phyloP scores from a whole-genome alignment of 2,113 vertebrate species.

The Lasiurus borealis region DNA sequence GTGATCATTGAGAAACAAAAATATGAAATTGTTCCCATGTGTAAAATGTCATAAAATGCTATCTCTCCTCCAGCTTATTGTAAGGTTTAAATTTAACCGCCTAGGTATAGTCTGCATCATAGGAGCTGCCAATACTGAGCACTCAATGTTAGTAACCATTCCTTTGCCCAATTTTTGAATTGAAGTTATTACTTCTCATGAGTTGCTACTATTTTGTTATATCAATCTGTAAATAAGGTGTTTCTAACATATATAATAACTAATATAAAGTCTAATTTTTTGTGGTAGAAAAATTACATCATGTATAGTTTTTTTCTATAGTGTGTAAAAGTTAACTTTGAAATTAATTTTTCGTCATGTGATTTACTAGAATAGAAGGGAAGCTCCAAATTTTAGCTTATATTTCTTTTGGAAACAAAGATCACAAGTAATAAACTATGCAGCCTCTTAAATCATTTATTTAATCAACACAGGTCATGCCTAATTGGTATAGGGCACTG shows the following conservation, averaged over 20 bases:
- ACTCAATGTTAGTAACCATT: background rate
- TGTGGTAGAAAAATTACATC: background rate
- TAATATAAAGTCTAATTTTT: background rate
- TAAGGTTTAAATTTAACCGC: background rate
- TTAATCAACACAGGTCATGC: background rate
- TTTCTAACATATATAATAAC: background rate
- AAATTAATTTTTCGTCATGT: background rate
- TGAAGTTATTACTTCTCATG: background rate
- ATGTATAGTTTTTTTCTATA: background rate
- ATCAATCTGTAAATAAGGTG: background rate
- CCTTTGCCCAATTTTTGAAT: background rate
- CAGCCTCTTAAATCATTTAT: background rate
- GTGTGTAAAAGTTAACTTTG: background rate
- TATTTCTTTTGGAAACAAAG: background rate
- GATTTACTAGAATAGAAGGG: background rate
- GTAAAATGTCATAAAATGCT: constrained; percentile 56
- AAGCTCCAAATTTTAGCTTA: background rate
- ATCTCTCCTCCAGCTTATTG: background rate
- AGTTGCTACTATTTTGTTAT: background rate
- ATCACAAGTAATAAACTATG: background rate
- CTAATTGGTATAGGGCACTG: background rate
- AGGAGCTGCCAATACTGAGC: background rate
- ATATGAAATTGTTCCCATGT: constrained; percentile 36
- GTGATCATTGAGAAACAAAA: constrained; percentile 66
- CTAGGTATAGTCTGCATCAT: background rate